These are phyloP conservation scores for Mizuhopecten yessoensis DNA, from an alignment of 1,140 invertebrate species.

Conservation along the genomic window DNA sequence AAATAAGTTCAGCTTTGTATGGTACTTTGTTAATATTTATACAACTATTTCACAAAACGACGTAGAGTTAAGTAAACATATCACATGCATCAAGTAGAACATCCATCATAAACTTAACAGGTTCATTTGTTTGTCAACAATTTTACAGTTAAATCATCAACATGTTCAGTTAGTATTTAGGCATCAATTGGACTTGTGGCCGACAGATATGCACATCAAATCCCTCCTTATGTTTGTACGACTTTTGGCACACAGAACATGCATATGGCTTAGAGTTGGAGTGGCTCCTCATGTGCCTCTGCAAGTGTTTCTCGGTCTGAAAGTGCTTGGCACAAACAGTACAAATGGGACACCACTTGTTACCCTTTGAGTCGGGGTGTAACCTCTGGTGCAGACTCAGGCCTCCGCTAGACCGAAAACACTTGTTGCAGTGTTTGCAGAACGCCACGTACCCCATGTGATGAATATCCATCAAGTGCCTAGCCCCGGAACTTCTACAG, in stretches of 20 bases:
- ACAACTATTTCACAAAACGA: too few species aligned
- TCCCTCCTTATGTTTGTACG: conserved; percentile 50
- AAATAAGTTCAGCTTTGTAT: too few species aligned
- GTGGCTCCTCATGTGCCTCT: conserved; percentile 45
- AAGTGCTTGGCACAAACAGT: conserved; percentile 48
- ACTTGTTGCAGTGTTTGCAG: conserved; percentile 44
- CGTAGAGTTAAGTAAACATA: too few species aligned
- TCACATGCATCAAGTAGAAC: too few species aligned
- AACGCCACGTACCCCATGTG: conserved; percentile 36
- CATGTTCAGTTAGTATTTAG: too few species aligned
- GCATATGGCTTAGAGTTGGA: conserved; percentile 30
- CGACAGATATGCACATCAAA: conserved; percentile 47
- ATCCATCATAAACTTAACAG: too few species aligned
- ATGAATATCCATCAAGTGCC: conserved; percentile 30
- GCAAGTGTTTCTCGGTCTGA: conserved; percentile 41
- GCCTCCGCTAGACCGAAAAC: conserved; percentile 35
- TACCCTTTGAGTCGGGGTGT: conserved; percentile 44
- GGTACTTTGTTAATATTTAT: too few species aligned
- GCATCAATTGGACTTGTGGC: not conserved
- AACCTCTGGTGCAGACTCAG: conserved; percentile 42
- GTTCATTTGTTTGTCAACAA: too few species aligned
- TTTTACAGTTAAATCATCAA: too few species aligned
- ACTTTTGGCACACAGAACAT: conserved; percentile 38
- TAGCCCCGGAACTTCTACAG: conserved; percentile 12
- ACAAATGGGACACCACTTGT: conserved; percentile 20